A percentile compares a stretch with the other conserved stretches of the same genome.
These are phyloP conservation scores for Mercenaria mercenaria DNA, from an alignment of 1,140 invertebrate genomes.

Conservation along the genomic window DNA sequence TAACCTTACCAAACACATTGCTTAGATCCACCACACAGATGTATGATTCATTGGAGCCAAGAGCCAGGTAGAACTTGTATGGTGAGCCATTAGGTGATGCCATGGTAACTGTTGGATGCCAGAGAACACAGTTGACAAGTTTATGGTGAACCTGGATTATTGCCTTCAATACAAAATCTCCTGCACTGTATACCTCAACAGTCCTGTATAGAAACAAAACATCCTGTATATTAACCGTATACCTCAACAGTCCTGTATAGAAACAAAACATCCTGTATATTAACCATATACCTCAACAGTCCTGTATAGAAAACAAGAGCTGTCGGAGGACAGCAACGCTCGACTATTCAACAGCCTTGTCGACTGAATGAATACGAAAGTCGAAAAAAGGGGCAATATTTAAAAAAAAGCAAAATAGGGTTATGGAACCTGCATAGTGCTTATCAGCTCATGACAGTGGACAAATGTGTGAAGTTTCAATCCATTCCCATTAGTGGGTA, in stretches of 20 bases:
- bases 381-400: too few species aligned
- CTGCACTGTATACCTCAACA: conserved; percentile 79
- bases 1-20: conserved; percentile 30
- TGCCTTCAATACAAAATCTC: conserved; percentile 80
- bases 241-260: conserved; percentile 83
- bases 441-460: too few species aligned
- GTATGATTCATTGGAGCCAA: conserved; percentile 87
- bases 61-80: conserved; percentile 89
- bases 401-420: too few species aligned
- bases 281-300: conserved; percentile 81
- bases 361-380: too few species aligned
- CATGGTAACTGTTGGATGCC: conserved; percentile 90
- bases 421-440: too few species aligned
- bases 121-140: conserved; percentile 89
- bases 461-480: too few species aligned
- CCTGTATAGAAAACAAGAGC: conserved; percentile 79
- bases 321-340: too few species aligned
- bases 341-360: too few species aligned
- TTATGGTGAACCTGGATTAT: conserved; percentile 87
- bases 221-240: too few species aligned
- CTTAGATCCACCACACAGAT: conserved; percentile 88
- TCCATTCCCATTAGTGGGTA: too few species aligned
- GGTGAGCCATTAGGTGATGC: conserved; percentile 87
- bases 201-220: conserved; percentile 76
- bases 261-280: too few species aligned